Percentiles rank a stretch among this genome's conserved stretches.
phyloP scores from a whole-genome alignment of 2,888 invertebrate genomes.

The Agrotis ipsilon region DNA sequence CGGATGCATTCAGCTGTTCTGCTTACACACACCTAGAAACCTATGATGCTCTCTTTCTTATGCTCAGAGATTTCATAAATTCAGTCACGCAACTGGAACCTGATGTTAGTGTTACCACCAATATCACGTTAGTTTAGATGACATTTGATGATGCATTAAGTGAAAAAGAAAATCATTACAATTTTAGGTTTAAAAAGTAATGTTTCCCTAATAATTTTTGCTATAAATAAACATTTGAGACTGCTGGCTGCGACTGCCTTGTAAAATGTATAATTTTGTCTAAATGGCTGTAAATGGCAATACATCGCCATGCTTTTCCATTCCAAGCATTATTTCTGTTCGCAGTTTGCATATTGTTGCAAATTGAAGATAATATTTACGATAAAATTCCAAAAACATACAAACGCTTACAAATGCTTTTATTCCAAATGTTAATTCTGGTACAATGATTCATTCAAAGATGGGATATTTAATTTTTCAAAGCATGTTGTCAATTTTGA shows the following conservation, averaged over 20 bases:
- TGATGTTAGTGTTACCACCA: slow-evolving; percentile 8
- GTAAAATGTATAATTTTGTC: no score
- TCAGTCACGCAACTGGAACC: background rate
- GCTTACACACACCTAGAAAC: background rate
- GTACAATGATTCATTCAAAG: accelerated
- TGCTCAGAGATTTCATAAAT: background rate
- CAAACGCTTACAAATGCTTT: accelerated
- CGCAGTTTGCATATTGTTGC: no score
- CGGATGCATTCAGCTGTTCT: slow-evolving; percentile 35
- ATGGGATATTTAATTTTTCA: background rate
- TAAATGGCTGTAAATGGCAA: no score
- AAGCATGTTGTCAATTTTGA: background rate
- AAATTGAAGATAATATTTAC: background rate
- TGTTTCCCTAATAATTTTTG: background rate
- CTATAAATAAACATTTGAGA: background rate
- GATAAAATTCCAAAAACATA: background rate
- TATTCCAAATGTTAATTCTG: background rate
- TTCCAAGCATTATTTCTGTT: background rate
- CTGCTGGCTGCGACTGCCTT: no score
- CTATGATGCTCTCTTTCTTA: slow-evolving; percentile 17
- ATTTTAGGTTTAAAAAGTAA: no score
- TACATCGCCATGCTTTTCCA: background rate
- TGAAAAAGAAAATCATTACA: background rate
- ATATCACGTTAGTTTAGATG: background rate
- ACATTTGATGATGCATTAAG: background rate